Evolutionary conservation across 2,888 invertebrate species (phyloP).

Genomic region (Heteromyza rotundicornis): DNA sequence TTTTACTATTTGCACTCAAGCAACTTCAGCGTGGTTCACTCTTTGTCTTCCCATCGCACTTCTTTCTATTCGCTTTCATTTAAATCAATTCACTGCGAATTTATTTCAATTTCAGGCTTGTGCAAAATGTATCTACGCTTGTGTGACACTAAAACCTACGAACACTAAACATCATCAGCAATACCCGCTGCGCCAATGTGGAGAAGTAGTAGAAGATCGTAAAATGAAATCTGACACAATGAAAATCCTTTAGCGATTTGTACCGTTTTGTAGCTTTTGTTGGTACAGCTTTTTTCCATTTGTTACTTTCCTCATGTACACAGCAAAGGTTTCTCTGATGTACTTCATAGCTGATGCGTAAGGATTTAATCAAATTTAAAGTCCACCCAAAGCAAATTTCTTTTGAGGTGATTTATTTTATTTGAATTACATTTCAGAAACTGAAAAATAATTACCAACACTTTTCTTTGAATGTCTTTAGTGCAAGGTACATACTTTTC

Average conservation of each 20-base stretch:
- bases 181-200: neutral
- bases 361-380: neutral
- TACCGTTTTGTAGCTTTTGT: neutral
- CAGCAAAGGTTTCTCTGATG: neutral
- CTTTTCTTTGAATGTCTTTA: no score
- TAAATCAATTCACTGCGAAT: neutral
- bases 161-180: neutral
- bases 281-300: neutral
- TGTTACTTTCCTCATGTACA: neutral
- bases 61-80: neutral
- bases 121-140: no score
- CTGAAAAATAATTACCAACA: no score
- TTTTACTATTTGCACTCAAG: no score
- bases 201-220: neutral
- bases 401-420: no score
- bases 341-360: neutral
- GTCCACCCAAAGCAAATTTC: no score
- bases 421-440: no score
- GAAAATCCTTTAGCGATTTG: conserved; percentile 1
- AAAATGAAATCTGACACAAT: neutral
- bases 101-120: neutral
- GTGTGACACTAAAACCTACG: no score
- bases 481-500: no score
- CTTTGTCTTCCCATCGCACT: no score
- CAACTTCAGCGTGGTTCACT: no score